Evolutionary conservation across 2,797 vertebrate species (phyloP).

Genomic region (Manis javanica): DNA sequence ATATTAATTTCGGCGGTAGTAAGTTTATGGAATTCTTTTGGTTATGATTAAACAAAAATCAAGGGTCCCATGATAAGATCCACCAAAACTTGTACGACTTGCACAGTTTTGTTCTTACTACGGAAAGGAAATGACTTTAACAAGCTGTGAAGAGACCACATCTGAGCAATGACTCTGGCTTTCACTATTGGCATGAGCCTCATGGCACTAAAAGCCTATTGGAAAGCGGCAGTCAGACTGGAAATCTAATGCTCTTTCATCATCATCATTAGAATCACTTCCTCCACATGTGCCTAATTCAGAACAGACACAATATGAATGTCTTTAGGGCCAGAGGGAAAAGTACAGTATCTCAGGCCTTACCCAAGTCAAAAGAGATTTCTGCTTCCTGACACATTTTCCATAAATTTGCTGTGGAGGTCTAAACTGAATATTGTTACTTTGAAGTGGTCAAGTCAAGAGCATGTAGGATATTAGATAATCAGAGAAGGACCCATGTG

Average conservation of each 20-base stretch:
- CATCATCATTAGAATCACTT: constrained; percentile 72
- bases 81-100: not conserved
- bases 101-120: not conserved
- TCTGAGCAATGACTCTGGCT: not conserved
- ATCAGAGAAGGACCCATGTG: not conserved
- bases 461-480: not conserved
- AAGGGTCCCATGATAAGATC: not conserved
- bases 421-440: not conserved
- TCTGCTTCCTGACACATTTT: not conserved
- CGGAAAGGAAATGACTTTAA: constrained; percentile 2
- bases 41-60: constrained; percentile 41
- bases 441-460: not conserved
- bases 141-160: not conserved
- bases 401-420: not conserved
- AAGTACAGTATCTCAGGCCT: not conserved
- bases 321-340: not conserved
- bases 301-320: constrained; percentile 65
- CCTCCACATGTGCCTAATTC: constrained; percentile 72
- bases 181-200: not conserved
- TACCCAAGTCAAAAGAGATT: not conserved
- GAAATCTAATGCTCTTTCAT: constrained; percentile 57
- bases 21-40: not conserved
- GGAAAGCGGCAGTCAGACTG: constrained; percentile 57
- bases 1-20: not conserved
- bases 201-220: constrained; percentile 41